Evolutionary conservation across 2,113 vertebrate genomes (phyloP).

Genomic region (Gopherus evgoodei): DNA sequence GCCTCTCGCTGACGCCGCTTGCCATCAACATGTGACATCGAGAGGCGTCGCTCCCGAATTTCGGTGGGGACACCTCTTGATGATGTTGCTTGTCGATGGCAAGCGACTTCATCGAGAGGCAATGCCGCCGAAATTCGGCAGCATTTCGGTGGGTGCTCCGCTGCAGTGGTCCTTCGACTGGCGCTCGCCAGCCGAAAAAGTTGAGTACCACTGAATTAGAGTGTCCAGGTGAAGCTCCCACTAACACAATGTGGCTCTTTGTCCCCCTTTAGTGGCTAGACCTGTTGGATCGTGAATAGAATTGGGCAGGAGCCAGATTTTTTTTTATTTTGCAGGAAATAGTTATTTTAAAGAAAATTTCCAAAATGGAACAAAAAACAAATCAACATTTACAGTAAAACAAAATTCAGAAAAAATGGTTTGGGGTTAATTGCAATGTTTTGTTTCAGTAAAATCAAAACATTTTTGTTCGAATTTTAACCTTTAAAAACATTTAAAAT

Average conservation of each 20-base stretch:
- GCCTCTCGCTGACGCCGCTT: too few relatives aligned
- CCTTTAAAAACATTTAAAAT: not conserved
- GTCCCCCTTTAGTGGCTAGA: not conserved
- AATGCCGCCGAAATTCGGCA: too few relatives aligned
- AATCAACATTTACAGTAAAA: not conserved
- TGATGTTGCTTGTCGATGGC: too few relatives aligned
- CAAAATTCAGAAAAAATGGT: not conserved
- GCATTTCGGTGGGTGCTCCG: too few relatives aligned
- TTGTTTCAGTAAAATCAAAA: not conserved
- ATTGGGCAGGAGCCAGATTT: not conserved
- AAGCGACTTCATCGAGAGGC: too few relatives aligned
- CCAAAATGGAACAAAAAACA: not conserved
- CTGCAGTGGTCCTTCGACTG: too few relatives aligned
- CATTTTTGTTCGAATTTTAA: not conserved
- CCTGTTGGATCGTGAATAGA: not conserved
- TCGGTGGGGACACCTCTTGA: too few relatives aligned
- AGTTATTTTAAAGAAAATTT: not conserved
- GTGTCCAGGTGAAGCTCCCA: not conserved
- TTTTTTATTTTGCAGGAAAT: not conserved
- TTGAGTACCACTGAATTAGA: not conserved
- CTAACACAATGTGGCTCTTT: not conserved
- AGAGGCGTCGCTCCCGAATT: too few relatives aligned
- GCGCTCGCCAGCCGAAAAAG: too few relatives aligned
- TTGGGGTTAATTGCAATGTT: not conserved
- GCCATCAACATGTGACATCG: too few relatives aligned